Evolutionary conservation across 2,888 invertebrate species (phyloP), one percentile per base, ranked within the genome.

Genomic region (Eristalis arbustorum): DNA sequence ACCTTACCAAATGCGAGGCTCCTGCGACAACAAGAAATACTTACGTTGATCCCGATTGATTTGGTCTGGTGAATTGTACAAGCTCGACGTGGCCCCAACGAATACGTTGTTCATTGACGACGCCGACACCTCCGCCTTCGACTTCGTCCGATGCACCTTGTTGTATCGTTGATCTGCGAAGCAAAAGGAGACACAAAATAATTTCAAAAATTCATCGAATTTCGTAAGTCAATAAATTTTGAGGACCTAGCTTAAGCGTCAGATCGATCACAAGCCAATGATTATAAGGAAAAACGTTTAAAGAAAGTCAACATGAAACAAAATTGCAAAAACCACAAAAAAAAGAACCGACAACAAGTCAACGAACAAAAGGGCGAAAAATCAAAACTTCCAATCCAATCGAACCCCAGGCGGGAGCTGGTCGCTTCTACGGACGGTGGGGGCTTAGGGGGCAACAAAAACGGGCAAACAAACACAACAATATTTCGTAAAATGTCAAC

Each of bases 61-160:
- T 82, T 91, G 91, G 89, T 92, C 92, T 88, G 91, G 92, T 40
- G 92, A 90, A 88, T 92, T 92, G 92, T 92, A 92, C 87, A 92
- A 89, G 79, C 92, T 92, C 80, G 92, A 92, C 71, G 93, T 92
- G 77, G 92, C 92, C 73, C 92, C 92, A 89, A 91, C 90, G 63
- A 91, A 91, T 40, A 92, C 90, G 81, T 92, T 92, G 89, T 92
- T 92, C 82, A 91, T 78, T 10, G 91, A 90, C 14, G 91, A 90
- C 13, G 91, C 89, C 40, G 91, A 88, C 67, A 90, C 89, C 80
- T 92, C 92, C 76, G 90, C 88, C 74, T 91, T 91, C 71, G 90
- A 89, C 88, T 92, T 92, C 82, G 89, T 90, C 28, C 92, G 89
- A 82, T 91, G 92, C 57, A 88, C 88, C 89, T 92, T 92, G 77